These are phyloP conservation scores for Phyllostomus hastatus DNA, from an alignment of 2,113 vertebrate species.

Conservation along the genomic window DNA sequence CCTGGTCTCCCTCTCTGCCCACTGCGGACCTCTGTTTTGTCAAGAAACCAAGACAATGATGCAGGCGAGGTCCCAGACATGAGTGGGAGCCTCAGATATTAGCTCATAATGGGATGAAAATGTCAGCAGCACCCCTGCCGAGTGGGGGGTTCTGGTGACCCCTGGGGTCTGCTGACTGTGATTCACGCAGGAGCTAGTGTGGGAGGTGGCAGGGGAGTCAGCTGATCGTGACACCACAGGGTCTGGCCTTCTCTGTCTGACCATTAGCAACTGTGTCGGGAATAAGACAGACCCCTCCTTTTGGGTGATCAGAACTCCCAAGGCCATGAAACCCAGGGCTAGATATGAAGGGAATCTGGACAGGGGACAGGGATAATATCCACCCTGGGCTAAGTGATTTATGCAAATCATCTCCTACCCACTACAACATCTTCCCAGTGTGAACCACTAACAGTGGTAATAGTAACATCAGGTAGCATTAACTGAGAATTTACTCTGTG, in stretches of 20 bases:
- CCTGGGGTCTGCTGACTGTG: background rate
- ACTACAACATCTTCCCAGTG: background rate
- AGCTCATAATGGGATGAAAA: background rate
- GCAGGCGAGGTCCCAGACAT: background rate
- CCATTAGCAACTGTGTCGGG: background rate
- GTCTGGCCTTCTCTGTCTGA: background rate
- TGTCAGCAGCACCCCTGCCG: background rate
- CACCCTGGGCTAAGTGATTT: background rate
- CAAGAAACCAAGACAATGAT: background rate
- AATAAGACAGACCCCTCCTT: background rate
- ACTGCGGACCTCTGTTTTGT: background rate
- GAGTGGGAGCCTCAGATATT: conserved; percentile 15
- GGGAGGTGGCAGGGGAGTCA: background rate
- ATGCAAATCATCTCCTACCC: background rate
- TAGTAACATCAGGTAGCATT: background rate
- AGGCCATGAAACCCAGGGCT: background rate
- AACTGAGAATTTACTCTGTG: background rate
- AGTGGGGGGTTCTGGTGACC: background rate
- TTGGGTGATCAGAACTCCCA: background rate
- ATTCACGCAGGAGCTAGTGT: background rate
- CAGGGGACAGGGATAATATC: background rate
- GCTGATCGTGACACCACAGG: background rate
- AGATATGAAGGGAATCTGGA: background rate
- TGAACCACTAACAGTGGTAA: background rate
- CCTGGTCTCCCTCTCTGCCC: background rate